Base-by-base conservation (phyloP, 2,113 vertebrate species). In the Hepsetus odoe region DNA sequence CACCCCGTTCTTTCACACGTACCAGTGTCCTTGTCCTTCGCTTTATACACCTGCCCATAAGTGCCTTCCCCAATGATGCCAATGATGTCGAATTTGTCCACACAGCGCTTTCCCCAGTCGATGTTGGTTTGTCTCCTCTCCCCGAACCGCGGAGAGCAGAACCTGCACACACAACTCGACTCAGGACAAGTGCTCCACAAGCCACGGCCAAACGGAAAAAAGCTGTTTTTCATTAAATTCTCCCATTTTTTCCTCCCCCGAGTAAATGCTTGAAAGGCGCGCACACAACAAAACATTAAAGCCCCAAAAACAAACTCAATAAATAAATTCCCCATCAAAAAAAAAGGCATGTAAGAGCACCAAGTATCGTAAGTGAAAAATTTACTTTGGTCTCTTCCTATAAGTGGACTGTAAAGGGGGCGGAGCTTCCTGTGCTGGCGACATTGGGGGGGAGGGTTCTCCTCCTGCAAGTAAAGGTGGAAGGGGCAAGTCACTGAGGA, bases 361-460 rank as follows among this genome's bases (percentile, higher is more conserved):
- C 18, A 46, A 46, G 9, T 16, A 32, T 16, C 18, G 13, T 30
- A 30, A 61, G 4, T 53, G 67, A 22, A 8, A 56, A 53, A 89
- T 95, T 93, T 89, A 99, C 96, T 98, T 98, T 97, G 98, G 98
- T 97, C 98, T 97, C 92, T 98, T 99, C 92, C 97, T 98, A 84
- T 95, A 95, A 32, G 92, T 84, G 76, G 93, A 87, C 83, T 94
- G 95, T 89, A 95, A 93, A 80, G 94, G 93, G 72, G 93, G 92
- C 42, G 90, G 88, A 79, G 92, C 89, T 88, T 95, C 96, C 87
- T 94, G 94, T 83, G 95, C 92, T 16, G 96, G 95, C 71, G 95
- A 98, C 82, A 96, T 95, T 0, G 96, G 97, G 4, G 98, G 96
- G 61, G 96, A 98, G 0, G 93, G 90, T 83, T 98, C 96, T 28